Conservation (phyloP, 1,140 invertebrate genomes). For the Lasaia peninsularis region DNA sequence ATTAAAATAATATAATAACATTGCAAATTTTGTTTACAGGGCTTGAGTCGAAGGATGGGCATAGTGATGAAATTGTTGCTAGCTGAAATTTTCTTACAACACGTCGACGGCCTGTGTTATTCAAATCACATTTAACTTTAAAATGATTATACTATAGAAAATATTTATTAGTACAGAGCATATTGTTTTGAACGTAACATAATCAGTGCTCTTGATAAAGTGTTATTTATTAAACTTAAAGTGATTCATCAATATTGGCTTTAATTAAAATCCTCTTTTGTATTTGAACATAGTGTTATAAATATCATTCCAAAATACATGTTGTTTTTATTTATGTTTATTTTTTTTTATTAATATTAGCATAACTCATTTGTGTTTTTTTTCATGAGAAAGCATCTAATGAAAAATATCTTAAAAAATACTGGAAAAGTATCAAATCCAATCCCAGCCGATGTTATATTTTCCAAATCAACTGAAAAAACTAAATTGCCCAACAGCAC, state of each 20-base stretch:
- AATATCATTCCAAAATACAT: constrained; percentile 59
- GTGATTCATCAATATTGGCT: constrained; percentile 34
- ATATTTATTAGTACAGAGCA: constrained; percentile 28
- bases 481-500: too few species aligned
- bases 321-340: constrained; percentile 25
- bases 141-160: constrained; percentile 22
- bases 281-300: constrained; percentile 54
- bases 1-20: too few species aligned
- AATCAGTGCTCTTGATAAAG: constrained; percentile 20
- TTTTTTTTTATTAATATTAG: too few species aligned
- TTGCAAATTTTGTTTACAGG: constrained; percentile 41
- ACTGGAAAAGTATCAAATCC: too few species aligned
- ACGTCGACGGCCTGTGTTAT: constrained; percentile 11
- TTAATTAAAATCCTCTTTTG: constrained; percentile 31
- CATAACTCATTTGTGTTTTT: too few species aligned
- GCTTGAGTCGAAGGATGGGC: constrained; percentile 31
- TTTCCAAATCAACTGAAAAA: too few species aligned
- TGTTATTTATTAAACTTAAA: constrained; percentile 54
- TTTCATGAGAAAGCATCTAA: too few species aligned
- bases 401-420: too few species aligned
- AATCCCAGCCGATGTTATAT: too few species aligned
- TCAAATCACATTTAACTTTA: constrained; percentile 42
- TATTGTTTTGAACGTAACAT: constrained; percentile 18
- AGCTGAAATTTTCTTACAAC: constrained; percentile 9
- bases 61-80: constrained; percentile 12